Evolutionary conservation across 2,797 vertebrate species (phyloP), one percentile per base, ranked within the genome.

Genomic region (Sorex maritimensis): DNA sequence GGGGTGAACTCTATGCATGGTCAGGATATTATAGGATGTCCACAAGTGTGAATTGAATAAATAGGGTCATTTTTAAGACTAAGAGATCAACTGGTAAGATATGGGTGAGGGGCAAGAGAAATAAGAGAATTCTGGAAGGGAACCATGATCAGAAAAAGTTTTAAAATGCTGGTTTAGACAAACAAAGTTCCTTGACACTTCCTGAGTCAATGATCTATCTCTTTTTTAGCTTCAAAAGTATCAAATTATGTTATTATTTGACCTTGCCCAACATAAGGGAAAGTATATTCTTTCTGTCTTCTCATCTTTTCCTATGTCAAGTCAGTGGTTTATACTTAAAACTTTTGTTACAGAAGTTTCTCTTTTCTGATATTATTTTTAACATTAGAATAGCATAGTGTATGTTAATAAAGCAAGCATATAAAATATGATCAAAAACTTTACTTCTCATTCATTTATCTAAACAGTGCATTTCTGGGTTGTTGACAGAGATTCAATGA

Each of bases 171-270:
- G 24, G 1, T 49, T 46, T 83, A 83, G n/a, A 75, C 6, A 83
- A n/a, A 75, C 6, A 90, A 58, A 63, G 23, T 34, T 23, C 0
- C 11, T 52, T 90, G 55, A 82, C 17, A 71, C 38, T 69, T 87
- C 19, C 1, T 55, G 24, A 10, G 41, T 58, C 17, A 13, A 13
- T 17, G 4, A 79, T 34, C 13, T 65, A 52, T 34, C 61, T 41
- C 83, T 84, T 17, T 17, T 75, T 75, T 44, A 55, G 41, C 14
- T 93, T 84, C 44, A 46, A 93, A 86, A 68, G 34, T 44, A 84
- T 12, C 84, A 26, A 46, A 38, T 81, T 75, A 84, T 68, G 14
- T 5, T n/a, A 44, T 79, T 11, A 19, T 92, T 84, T 84, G 23
- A 52, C 15, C 13, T 7, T 91, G 34, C 12, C 41, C 24, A 67